phyloP scores from a whole-genome alignment of 2,113 vertebrate genomes.

The Syngnathus scovelli region DNA sequence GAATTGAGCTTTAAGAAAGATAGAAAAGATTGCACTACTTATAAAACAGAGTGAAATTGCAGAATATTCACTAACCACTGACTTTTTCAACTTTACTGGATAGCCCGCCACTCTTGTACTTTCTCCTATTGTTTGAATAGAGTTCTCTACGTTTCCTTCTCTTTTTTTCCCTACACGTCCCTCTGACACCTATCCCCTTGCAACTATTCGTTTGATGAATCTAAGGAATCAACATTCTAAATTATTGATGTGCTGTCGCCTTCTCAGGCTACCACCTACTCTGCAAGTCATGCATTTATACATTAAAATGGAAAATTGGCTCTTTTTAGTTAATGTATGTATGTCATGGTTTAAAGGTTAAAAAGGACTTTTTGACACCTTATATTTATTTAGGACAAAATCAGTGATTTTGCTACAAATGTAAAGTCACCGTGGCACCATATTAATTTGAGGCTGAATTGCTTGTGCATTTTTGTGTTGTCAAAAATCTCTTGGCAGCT shows the following conservation, averaged over 20 bases:
- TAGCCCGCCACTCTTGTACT: too few relatives aligned
- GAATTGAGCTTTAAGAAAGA: conserved; percentile 65
- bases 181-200: conserved; percentile 30
- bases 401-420: conserved; percentile 13
- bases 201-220: conserved; percentile 28
- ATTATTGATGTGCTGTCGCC: conserved; percentile 54
- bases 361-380: not conserved
- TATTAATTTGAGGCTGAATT: conserved; percentile 40
- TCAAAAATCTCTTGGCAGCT: conserved; percentile 35
- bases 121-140: too few relatives aligned
- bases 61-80: conserved; percentile 63
- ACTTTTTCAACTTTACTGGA: conserved; percentile 67
- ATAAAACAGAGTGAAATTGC: conserved; percentile 56
- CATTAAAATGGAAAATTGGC: conserved; percentile 58
- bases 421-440: conserved; percentile 27
- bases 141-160: too few relatives aligned
- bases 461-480: conserved; percentile 40
- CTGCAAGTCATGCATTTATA: conserved; percentile 60
- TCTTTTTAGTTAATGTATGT: conserved; percentile 51
- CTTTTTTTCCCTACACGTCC: conserved; percentile 34
- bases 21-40: conserved; percentile 48
- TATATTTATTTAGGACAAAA: not conserved
- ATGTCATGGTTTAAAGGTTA: conserved; percentile 34
- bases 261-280: conserved; percentile 25
- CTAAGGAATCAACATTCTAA: conserved; percentile 49